Evolutionary conservation across 2,888 invertebrate species (phyloP).

Genomic region (Pandemis corylana): DNA sequence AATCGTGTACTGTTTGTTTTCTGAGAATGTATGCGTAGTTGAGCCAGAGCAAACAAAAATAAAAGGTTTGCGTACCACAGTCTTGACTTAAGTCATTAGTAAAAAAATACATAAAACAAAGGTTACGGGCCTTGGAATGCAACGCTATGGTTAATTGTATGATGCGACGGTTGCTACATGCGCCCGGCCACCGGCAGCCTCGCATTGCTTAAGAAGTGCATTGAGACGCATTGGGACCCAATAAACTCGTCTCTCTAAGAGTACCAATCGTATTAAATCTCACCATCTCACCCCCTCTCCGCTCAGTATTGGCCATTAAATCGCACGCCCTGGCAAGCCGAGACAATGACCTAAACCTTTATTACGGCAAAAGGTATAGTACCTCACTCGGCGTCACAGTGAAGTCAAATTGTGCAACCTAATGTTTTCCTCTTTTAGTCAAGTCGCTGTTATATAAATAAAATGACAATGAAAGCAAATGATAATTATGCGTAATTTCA

Average conservation of each 20-base stretch:
- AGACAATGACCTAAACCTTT: constrained; percentile 26
- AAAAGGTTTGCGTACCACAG: constrained; percentile 1
- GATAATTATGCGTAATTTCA: constrained; percentile 28
- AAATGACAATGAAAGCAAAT: constrained; percentile 25
- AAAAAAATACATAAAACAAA: constrained; percentile 16
- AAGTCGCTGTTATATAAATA: constrained; percentile 26
- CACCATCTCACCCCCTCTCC: not conserved
- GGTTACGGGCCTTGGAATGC: constrained; percentile 4
- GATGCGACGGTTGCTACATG: constrained; percentile 18
- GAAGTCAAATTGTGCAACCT: constrained; percentile 10
- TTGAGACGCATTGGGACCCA: constrained; percentile 16
- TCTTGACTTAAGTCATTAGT: constrained; percentile 5
- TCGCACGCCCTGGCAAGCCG: constrained; percentile 4
- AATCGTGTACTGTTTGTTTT: not conserved
- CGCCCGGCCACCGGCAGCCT: constrained; percentile 17
- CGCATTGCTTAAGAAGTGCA: constrained; percentile 26
- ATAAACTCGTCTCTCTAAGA: constrained; percentile 1
- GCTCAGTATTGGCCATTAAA: not conserved
- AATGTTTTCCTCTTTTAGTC: constrained; percentile 14
- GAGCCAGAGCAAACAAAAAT: constrained; percentile 6
- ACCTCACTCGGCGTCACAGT: constrained; percentile 1
- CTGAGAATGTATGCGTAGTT: not conserved
- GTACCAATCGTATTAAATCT: not conserved
- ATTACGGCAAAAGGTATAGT: not conserved
- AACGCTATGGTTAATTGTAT: constrained; percentile 12